Evolutionary conservation across 2,888 invertebrate genomes (phyloP).

Genomic region (Meteorus cinctellus): DNA sequence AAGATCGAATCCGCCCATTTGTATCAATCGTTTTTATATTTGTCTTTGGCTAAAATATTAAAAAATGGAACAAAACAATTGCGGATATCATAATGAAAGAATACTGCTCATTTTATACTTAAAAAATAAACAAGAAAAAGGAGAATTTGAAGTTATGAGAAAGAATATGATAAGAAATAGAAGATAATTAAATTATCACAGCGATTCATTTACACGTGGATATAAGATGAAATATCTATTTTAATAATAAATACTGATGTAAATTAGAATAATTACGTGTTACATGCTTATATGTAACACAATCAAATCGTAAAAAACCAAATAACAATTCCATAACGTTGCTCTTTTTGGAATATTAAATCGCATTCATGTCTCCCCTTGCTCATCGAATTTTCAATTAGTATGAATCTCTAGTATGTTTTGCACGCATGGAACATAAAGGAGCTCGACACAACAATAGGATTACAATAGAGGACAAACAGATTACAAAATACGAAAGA

Average conservation of each 20-base stretch:
- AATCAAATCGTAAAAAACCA: conserved; percentile 1
- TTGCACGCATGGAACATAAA: background rate
- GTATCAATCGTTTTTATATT: no score
- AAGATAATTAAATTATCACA: background rate
- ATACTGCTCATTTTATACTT: no score
- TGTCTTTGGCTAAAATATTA: no score
- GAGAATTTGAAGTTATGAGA: background rate
- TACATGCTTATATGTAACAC: background rate
- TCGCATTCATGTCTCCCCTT: background rate
- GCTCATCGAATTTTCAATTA: background rate
- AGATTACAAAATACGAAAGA: background rate
- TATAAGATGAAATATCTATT: conserved; percentile 1
- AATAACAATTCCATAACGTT: background rate
- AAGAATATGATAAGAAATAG: background rate
- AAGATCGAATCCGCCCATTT: no score
- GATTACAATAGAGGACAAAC: background rate
- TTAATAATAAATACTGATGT: conserved; percentile 1
- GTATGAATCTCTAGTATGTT: background rate
- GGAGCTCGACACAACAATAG: background rate
- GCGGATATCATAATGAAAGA: no score
- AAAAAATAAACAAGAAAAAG: background rate
- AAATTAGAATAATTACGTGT: background rate
- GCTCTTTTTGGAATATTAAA: background rate
- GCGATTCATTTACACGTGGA: background rate
- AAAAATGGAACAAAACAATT: no score